A percentile compares a stretch with the other conserved stretches of the same genome.
These are phyloP conservation scores for Clostera curtula DNA, from an alignment of 2,888 invertebrate species.

Conservation along the genomic window DNA sequence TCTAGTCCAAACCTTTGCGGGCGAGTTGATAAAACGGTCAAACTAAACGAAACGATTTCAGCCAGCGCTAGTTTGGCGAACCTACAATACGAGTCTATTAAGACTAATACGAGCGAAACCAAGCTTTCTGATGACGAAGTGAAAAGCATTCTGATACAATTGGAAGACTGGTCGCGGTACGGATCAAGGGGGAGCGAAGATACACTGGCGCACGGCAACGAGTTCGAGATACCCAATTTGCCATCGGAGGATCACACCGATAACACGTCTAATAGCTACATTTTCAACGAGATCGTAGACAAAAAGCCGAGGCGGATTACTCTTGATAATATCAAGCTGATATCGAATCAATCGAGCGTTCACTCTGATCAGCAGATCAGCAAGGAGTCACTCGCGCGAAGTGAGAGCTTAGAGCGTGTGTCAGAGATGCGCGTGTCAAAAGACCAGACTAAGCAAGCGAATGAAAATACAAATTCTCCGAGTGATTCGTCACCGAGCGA, in stretches of 20 bases:
- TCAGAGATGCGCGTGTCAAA: no score
- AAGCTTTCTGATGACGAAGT: conserved; percentile 64
- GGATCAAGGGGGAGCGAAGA: conserved; percentile 66
- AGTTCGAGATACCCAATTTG: conserved; percentile 61
- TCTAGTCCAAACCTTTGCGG: conserved; percentile 63
- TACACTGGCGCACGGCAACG: conserved; percentile 62
- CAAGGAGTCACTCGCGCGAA: conserved; percentile 34
- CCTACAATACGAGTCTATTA: conserved; percentile 54
- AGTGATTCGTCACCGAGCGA: conserved; percentile 21
- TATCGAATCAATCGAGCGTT: conserved; percentile 43
- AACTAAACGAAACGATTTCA: conserved; percentile 38
- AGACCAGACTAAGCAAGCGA: no score
- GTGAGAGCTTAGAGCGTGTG: no score
- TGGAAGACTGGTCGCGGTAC: conserved; percentile 67
- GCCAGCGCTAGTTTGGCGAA: conserved; percentile 58
- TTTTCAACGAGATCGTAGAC: conserved; percentile 69
- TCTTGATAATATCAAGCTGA: conserved; percentile 54
- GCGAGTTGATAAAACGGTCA: conserved; percentile 34
- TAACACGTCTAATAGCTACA: conserved; percentile 33
- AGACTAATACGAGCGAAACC: conserved; percentile 45
- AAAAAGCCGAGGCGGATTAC: conserved; percentile 67
- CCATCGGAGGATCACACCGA: conserved; percentile 56
- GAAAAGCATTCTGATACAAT: conserved; percentile 61
- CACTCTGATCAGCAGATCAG: conserved; percentile 34
- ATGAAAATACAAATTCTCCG: no score